A percentile compares a stretch with the other conserved stretches of the same genome.
Evolutionary conservation across 2,797 vertebrate genomes (phyloP).

Genomic region (Poecilia velifera): DNA sequence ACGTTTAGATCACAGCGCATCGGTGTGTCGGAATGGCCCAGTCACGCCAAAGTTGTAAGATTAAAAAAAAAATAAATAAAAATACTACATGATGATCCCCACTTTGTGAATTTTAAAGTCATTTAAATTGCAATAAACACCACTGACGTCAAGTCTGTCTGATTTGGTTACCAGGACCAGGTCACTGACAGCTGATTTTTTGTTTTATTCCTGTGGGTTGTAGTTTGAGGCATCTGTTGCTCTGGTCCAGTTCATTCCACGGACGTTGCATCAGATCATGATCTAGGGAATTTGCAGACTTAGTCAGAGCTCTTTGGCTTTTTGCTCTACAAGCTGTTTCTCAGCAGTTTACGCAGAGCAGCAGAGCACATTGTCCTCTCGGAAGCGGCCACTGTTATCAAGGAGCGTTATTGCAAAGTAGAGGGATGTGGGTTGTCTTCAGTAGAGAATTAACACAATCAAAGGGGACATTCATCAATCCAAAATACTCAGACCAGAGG

Average conservation of each 20-base stretch:
- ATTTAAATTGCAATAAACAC: not conserved
- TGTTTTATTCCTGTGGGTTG: slow-evolving; percentile 1
- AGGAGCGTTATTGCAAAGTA: not conserved
- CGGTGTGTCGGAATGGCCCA: not conserved
- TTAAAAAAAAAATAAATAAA: not conserved
- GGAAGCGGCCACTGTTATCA: not conserved
- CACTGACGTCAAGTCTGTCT: not conserved
- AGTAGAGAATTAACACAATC: not conserved
- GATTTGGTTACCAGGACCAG: not conserved
- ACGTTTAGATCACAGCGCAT: not conserved
- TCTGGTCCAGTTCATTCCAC: not conserved
- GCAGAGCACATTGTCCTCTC: not conserved
- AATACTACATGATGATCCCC: not conserved
- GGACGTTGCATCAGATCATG: slow-evolving; percentile 3
- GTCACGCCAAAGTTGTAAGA: not conserved
- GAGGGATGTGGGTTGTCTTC: not conserved
- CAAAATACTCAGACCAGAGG: not conserved
- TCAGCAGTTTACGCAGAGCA: not conserved
- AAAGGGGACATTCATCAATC: not conserved
- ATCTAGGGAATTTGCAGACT: slow-evolving; percentile 2
- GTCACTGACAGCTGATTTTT: not conserved
- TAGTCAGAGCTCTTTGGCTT: not conserved
- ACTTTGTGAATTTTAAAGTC: not conserved
- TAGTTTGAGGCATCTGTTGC: not conserved
- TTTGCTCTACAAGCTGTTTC: slow-evolving; percentile 5